Percentiles rank a stretch among this genome's conserved stretches.
phyloP scores from a whole-genome alignment of 2,888 invertebrate species.

The Heliconius sara region DNA sequence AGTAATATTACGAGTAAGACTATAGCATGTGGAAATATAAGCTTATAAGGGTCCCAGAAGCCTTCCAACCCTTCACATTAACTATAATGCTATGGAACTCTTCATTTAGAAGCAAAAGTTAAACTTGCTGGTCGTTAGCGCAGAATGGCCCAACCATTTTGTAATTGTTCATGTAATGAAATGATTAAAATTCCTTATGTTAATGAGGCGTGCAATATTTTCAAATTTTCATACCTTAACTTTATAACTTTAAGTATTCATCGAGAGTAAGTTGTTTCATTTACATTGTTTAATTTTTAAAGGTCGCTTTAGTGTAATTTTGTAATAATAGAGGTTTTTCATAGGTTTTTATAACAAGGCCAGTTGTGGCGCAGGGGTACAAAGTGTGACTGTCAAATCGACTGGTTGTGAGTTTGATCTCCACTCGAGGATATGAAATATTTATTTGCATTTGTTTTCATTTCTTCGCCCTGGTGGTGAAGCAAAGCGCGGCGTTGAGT shows the following conservation, averaged over 20 bases:
- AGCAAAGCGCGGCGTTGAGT: too few relatives aligned
- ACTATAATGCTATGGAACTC: conserved; percentile 4
- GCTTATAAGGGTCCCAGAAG: neutral
- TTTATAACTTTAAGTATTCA: neutral
- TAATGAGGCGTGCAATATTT: conserved; percentile 6
- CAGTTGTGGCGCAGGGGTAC: too few relatives aligned
- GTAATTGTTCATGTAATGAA: conserved; percentile 29
- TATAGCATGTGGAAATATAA: neutral
- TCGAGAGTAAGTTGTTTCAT: too few relatives aligned
- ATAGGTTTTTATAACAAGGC: too few relatives aligned
- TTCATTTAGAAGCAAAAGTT: conserved; percentile 14
- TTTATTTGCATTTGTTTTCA: too few relatives aligned
- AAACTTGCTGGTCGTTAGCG: conserved; percentile 1
- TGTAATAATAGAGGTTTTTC: neutral
- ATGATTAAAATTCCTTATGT: conserved; percentile 25
- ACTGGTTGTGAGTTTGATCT: too few relatives aligned
- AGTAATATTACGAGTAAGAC: neutral
- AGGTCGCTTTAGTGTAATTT: neutral
- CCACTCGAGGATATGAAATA: too few relatives aligned
- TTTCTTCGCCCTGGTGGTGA: too few relatives aligned
- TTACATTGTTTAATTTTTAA: too few relatives aligned
- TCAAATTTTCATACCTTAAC: conserved; percentile 5
- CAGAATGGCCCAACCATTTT: conserved; percentile 13
- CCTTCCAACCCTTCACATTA: neutral
- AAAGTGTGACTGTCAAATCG: too few relatives aligned